Conservation (phyloP, 1,140 invertebrate genomes). For the Dinoponera quadriceps region DNA sequence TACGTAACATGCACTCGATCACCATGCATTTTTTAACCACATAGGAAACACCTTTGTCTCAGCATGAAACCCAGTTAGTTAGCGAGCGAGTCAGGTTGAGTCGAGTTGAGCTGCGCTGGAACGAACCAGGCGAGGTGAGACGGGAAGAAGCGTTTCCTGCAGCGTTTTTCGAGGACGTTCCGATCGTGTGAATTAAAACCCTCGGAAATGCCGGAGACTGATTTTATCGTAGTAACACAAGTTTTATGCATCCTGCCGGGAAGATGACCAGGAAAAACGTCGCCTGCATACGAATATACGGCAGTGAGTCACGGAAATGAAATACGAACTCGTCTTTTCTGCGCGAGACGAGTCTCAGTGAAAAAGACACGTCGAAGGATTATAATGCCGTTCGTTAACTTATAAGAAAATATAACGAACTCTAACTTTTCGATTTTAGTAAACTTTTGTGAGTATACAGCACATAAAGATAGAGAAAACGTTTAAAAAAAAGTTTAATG, state of each 20-base stretch:
- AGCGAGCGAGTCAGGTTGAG: background rate
- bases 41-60: slow-evolving; percentile 67
- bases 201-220: slow-evolving; percentile 15
- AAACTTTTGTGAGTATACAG: too few relatives aligned
- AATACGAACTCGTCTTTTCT: background rate
- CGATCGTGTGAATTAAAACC: slow-evolving; percentile 13
- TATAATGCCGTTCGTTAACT: background rate
- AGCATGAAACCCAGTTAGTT: slow-evolving; percentile 72
- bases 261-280: background rate
- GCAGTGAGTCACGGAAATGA: background rate
- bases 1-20: slow-evolving; percentile 15
- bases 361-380: background rate
- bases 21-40: slow-evolving; percentile 54
- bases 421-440: too few relatives aligned
- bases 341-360: background rate
- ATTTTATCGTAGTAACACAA: slow-evolving; percentile 24
- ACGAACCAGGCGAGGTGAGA: too few relatives aligned
- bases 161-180: slow-evolving; percentile 48
- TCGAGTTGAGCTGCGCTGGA: background rate
- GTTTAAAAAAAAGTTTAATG: too few relatives aligned
- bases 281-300: background rate
- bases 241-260: slow-evolving; percentile 36
- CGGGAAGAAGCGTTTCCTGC: slow-evolving; percentile 38
- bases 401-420: too few relatives aligned
- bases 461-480: too few relatives aligned